Evolutionary conservation across 1,140 invertebrate genomes (phyloP), one percentile per base, ranked within the genome.

Genomic region (Achroia grisella): DNA sequence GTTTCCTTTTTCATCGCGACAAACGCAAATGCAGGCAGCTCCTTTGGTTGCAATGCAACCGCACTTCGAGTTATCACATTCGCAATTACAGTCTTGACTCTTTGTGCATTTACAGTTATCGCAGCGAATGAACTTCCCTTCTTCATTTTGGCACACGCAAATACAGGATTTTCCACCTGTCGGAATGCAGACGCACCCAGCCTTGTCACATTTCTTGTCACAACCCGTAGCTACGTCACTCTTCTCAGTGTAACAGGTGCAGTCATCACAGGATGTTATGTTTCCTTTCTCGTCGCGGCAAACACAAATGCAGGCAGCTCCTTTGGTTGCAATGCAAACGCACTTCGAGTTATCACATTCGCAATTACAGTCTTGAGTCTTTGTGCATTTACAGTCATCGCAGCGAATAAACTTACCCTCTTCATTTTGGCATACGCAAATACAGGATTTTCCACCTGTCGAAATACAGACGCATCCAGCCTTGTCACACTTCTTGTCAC

Each of bases 371-470:
- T 30, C 34, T n/a, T 35, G 34, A 15, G 33, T 3, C 2, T 35
- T 11, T 2, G 4, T 37, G 11, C 54, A 64, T 1, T 12, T 33
- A 30, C 65, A 65, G 23, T 59, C 51, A 5, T 62, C 31, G 17
- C 62, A 66, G 9, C 28, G 10, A 17, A 48, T 52, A 8, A 57
- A 36, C 3, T 53, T 39, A 13, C 54, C 63, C 8, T 48, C 40
- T 31, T 53, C 43, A 8, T 63, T 50, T 13, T 43, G 29, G 49
- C 50, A 65, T 1, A 68, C 50, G 12, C 64, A 68, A 10, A 67
- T 50, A 31, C 58, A 62, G 13, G 37, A 6, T 6, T 49, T 48
- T 1, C 52, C 58, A 4, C 36, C 32, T 13, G 56, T 60, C 8
- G 36, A 6, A 29, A 71, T 46, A 32, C 61, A 67, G 23, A 56